Conservation (phyloP, 1,140 invertebrate species). For the Coelopa frigida region DNA sequence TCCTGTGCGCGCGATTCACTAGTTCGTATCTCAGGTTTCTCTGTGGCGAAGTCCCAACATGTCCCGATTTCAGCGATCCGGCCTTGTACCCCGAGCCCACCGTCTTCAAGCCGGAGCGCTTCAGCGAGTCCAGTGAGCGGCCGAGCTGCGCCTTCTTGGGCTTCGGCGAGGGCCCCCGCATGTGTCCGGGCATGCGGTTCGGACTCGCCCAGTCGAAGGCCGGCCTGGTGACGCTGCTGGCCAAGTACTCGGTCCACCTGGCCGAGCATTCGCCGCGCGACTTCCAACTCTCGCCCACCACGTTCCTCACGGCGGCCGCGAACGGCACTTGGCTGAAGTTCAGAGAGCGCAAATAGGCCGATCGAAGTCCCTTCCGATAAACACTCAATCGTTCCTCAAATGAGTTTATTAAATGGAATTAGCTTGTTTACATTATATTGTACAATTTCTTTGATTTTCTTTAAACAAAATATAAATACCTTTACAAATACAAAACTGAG, state of each 20-base stretch:
- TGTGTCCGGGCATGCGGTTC: constrained; percentile 59
- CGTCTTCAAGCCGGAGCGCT: constrained; percentile 55
- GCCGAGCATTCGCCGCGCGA: not conserved
- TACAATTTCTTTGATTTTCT: too few relatives aligned
- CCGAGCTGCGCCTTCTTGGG: constrained; percentile 53
- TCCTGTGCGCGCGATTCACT: constrained; percentile 27
- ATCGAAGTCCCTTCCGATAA: too few relatives aligned
- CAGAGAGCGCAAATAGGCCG: too few relatives aligned
- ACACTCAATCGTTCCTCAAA: too few relatives aligned
- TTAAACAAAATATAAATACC: too few relatives aligned
- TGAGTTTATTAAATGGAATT: too few relatives aligned
- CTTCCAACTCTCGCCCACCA: constrained; percentile 21
- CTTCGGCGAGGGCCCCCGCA: constrained; percentile 64
- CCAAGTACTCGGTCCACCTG: constrained; percentile 15
- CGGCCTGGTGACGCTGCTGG: constrained; percentile 33
- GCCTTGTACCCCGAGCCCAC: constrained; percentile 52
- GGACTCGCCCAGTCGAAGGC: constrained; percentile 47
- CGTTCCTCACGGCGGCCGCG: constrained; percentile 21
- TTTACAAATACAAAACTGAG: too few relatives aligned
- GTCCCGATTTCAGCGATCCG: constrained; percentile 51
- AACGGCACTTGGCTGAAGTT: constrained; percentile 24
- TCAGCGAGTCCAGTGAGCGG: constrained; percentile 46
- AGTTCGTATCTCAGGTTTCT: constrained; percentile 16
- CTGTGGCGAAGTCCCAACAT: not conserved
- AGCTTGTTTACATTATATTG: too few relatives aligned